Percentiles rank a stretch among this genome's conserved stretches.
Evolutionary conservation across 92 coral and sea anemone genomes (phyloP).

Genomic region (Porites divaricata): DNA sequence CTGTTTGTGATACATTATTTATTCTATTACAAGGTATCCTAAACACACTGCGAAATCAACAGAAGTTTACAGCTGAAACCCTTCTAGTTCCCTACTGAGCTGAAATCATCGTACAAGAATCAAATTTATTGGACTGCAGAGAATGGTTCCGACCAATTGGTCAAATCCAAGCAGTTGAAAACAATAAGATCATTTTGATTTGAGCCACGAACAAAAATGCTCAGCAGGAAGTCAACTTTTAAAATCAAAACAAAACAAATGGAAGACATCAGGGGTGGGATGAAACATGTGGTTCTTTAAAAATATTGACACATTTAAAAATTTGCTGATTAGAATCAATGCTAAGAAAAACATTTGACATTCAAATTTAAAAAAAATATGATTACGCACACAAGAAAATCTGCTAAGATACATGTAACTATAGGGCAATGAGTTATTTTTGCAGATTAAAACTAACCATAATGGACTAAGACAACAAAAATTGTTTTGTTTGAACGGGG

Average conservation of each 20-base stretch:
- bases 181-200: conserved; percentile 26
- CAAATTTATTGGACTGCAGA: conserved; percentile 23
- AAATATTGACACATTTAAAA: background rate
- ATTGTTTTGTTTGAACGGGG: background rate
- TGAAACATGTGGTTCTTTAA: conserved; percentile 6
- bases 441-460: background rate
- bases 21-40: conserved; percentile 27
- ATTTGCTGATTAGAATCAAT: background rate
- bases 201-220: conserved; percentile 17
- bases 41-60: conserved; percentile 29
- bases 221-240: conserved; percentile 16
- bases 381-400: background rate
- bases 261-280: background rate
- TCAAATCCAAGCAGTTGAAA: background rate
- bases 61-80: conserved; percentile 6
- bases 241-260: conserved; percentile 4
- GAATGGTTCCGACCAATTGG: conserved; percentile 14
- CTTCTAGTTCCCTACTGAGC: conserved; percentile 32
- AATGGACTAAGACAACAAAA: background rate
- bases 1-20: conserved; percentile 31
- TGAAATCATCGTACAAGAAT: conserved; percentile 1
- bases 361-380: too few relatives aligned
- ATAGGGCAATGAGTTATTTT: background rate
- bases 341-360: too few relatives aligned
- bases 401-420: background rate